Conservation (phyloP, 2,797 vertebrate species). For the Enteromius argenteus region DNA sequence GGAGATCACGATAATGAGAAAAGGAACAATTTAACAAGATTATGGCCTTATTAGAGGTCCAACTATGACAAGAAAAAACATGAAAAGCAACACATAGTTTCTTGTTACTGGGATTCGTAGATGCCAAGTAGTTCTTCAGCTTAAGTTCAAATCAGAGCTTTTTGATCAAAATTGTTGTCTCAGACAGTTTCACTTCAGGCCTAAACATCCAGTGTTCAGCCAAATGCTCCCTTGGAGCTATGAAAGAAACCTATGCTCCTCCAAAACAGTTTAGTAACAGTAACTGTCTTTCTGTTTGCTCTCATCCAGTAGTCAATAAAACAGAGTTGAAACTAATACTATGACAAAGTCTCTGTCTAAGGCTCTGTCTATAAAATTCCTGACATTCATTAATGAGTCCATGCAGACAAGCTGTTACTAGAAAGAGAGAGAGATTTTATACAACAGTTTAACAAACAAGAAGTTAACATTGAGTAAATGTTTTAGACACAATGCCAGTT, state of each 20-base stretch:
- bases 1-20: constrained; percentile 42
- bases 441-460: not conserved
- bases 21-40: constrained; percentile 48
- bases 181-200: constrained; percentile 28
- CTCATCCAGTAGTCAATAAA: constrained; percentile 7
- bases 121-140: constrained; percentile 34
- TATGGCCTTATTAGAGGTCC: constrained; percentile 35
- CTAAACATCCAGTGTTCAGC: constrained; percentile 25
- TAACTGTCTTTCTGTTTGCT: constrained; percentile 21
- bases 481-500: not conserved
- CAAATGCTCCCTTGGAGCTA: constrained; percentile 27
- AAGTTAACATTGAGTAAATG: not conserved
- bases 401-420: not conserved
- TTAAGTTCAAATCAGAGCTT: constrained; percentile 14
- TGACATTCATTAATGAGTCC: not conserved
- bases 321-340: constrained; percentile 13
- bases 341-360: constrained; percentile 1
- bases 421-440: not conserved
- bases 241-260: constrained; percentile 26
- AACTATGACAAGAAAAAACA: constrained; percentile 32
- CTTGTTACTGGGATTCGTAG: constrained; percentile 26
- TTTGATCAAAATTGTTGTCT: constrained; percentile 23
- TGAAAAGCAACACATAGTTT: constrained; percentile 31
- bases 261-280: constrained; percentile 7
- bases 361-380: constrained; percentile 1